Base-by-base conservation (phyloP, 1,140 invertebrate species). In the Drosophila busckii region DNA sequence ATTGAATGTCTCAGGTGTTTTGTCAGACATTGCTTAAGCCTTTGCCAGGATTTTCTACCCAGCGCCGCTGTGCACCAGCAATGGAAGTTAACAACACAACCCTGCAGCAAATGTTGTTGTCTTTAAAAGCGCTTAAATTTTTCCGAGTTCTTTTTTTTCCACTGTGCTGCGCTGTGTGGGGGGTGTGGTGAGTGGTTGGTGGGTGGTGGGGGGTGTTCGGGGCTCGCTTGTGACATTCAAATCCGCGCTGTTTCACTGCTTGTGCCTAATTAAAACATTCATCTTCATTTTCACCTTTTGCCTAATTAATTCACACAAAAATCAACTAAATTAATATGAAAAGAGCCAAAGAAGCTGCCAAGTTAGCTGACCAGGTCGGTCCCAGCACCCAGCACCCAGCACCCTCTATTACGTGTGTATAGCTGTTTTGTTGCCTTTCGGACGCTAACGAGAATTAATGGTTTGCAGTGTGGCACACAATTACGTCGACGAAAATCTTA, bases 231-330 rank as follows among this genome's bases (percentile, higher is more conserved):
- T 82, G 63, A 82, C 73, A 80, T 82, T 73, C 50, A 80, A 80
- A 80, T 80, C 73, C 73, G 73, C 73, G 56, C 46, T 58, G 42
- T 67, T 64, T 65, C 54, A 49, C 52, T 45, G 52, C 15, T 23
- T 45, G 19, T 15, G 73, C 70, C 73, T 86, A 86, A 86, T 86
- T 86, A 78, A 86, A 84, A 86, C 84, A 86, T 86, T 86, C 84
- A 84, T 86, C 84, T 86, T 86, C 80, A 86, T 86, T 86, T 86
- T 82, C 84, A 86, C 84, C 84, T 86, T 85, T 85, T 85, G 82
- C 67, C 75, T 85, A 85, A 85, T 85, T 85, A 85, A 85, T 85
- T 85, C 82, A 83, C 70, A 82, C 76, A 82, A 83, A 82, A 82
- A 82, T 82, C 76, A 83, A 83, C 70, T 82, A 83, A 82, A 82